A percentile compares a stretch with the other conserved stretches of the same genome.
Conservation (phyloP, 2,888 invertebrate genomes). For the Stenodema calcarata region DNA sequence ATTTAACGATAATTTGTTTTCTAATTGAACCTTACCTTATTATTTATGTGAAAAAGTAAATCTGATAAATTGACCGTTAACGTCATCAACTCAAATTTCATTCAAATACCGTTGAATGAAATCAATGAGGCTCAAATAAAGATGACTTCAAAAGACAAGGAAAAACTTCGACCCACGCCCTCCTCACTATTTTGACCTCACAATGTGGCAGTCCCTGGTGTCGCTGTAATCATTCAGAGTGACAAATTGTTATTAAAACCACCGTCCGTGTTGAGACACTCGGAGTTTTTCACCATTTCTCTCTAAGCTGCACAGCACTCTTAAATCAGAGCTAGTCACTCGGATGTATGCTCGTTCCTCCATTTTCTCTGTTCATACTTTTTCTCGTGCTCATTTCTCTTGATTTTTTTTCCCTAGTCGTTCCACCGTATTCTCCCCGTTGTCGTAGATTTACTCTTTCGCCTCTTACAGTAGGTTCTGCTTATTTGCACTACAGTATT, state of each 20-base stretch:
- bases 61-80: no score
- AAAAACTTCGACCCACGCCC: neutral
- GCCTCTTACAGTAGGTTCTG: neutral
- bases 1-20: no score
- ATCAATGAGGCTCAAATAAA: no score
- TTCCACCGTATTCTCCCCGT: neutral
- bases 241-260: conserved; percentile 10
- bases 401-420: neutral
- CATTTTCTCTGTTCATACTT: neutral
- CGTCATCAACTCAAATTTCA: no score
- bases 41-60: no score
- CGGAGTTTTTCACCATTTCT: neutral
- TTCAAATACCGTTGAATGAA: no score
- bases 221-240: neutral
- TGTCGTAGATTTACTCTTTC: neutral
- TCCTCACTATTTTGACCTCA: neutral
- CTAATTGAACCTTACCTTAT: no score
- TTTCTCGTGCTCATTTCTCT: neutral
- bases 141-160: neutral
- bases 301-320: neutral
- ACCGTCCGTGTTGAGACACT: neutral
- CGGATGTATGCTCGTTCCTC: neutral
- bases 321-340: conserved; percentile 16
- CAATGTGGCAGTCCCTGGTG: neutral
- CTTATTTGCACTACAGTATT: neutral